Base-by-base conservation (phyloP, 2,113 vertebrate species). In the Equus quagga region DNA sequence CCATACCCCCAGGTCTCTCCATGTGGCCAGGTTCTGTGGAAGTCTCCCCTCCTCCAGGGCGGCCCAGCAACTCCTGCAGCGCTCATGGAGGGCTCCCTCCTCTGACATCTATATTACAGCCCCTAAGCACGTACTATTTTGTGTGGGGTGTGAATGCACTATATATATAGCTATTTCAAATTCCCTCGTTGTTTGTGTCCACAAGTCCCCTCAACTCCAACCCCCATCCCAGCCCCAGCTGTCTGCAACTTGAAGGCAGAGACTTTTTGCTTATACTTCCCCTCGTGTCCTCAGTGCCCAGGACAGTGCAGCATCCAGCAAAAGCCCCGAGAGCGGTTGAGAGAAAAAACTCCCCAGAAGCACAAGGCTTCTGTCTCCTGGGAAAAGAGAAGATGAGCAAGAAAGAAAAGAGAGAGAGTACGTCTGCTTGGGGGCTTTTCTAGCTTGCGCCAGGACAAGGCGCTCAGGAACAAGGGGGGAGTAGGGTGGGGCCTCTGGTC, bases 71-170 rank as follows among this genome's bases (percentile, higher is more conserved):
- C 12, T 56, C 24, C n/a, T 78, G 73, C 2, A 0, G 1, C 8
- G 33, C 64, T 79, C n/a, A 44, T 2, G 8, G 23, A 78, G 14
- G 24, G 33, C 14, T 33, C 46, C 6, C 8, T 92, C 19, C 17
- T 41, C 33, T 41, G 70, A 56, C 11, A 0, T 13, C 36, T 13
- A 2, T 3, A 2, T 23, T 6, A 54, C 0, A 8, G 26, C 41
- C 51, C 24, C n/a, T 58, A 18, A 12, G 62, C 8, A 1, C 0
- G 1, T 0, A 5, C 26, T 1, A 6, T 0, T 3, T 10, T 21
- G 21, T 6, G 2, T 2, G 3, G 13, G 2, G 14, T 1, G 0
- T 41, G 31, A 24, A n/a, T 28, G 14, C 3, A 36, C 21, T 1
- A 0, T 26, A 41, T 7, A 3, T 14, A 54, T 3, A 41, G 33